Conservation (phyloP, 2,888 invertebrate genomes). For the Resseliella maxima region DNA sequence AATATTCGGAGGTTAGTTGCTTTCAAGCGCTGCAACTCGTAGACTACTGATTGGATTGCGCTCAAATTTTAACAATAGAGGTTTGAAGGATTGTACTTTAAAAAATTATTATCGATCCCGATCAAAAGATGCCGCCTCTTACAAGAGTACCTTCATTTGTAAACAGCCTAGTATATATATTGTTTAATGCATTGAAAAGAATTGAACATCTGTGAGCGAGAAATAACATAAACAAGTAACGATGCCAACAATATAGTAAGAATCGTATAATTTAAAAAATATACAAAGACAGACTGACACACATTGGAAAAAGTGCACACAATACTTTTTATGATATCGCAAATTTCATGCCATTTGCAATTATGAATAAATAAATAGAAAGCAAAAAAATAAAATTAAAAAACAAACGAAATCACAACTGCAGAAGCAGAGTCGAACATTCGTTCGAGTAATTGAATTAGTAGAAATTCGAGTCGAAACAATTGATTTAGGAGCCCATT, state of each 20-base stretch:
- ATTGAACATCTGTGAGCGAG: neutral
- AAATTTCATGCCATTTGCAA: neutral
- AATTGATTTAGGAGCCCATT: conserved; percentile 51
- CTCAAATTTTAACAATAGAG: too few relatives aligned
- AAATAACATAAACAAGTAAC: neutral
- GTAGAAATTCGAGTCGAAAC: neutral
- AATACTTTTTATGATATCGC: neutral
- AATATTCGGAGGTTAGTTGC: too few relatives aligned
- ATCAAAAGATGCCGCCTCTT: too few relatives aligned
- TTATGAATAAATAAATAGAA: conserved; percentile 30
- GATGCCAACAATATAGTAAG: neutral
- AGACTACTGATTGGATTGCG: too few relatives aligned
- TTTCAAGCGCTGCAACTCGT: too few relatives aligned
- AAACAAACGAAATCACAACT: neutral
- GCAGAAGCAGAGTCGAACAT: neutral
- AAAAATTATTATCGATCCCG: too few relatives aligned
- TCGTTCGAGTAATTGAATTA: neutral
- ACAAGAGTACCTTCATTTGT: too few relatives aligned
- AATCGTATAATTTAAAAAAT: neutral
- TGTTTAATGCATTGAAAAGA: neutral
- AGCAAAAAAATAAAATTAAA: neutral
- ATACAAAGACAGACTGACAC: neutral
- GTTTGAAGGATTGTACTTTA: too few relatives aligned
- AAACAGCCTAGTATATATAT: too few relatives aligned
- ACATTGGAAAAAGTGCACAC: neutral